A percentile compares a stretch with the other conserved stretches of the same genome.
phyloP scores from a whole-genome alignment of 1,140 invertebrate species.

The Neoseiulus cucumeris region DNA sequence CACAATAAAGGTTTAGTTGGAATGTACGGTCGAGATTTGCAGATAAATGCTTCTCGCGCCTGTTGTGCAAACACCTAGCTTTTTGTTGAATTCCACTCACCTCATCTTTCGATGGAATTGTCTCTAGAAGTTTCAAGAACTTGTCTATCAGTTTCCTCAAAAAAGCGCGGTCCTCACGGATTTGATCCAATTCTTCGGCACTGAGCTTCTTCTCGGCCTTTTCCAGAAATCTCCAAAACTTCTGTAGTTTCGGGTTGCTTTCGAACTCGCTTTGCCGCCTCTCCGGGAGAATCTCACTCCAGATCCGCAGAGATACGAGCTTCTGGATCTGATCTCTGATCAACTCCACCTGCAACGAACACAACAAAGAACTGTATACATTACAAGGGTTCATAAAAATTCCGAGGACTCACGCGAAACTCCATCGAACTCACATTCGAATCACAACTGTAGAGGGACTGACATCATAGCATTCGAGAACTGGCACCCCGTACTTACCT shows the following conservation, averaged over 20 bases:
- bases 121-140: slow-evolving; percentile 62
- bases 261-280: slow-evolving; percentile 66
- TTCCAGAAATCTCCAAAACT: slow-evolving; percentile 72
- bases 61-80: too few species aligned
- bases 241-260: slow-evolving; percentile 64
- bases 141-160: slow-evolving; percentile 70
- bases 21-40: too few species aligned
- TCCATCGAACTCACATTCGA: too few species aligned
- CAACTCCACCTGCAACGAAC: slow-evolving; percentile 59
- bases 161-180: slow-evolving; percentile 72
- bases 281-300: slow-evolving; percentile 64
- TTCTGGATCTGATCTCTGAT: slow-evolving; percentile 77
- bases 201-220: slow-evolving; percentile 51
- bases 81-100: not conserved
- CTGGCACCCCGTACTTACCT: slow-evolving; percentile 12
- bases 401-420: too few species aligned
- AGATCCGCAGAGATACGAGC: slow-evolving; percentile 79
- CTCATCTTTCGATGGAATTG: slow-evolving; percentile 43
- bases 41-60: too few species aligned
- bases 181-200: slow-evolving; percentile 42
- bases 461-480: too few species aligned
- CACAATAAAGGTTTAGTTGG: too few species aligned
- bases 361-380: too few species aligned
- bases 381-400: too few species aligned
- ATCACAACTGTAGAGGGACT: too few species aligned